These are phyloP conservation scores for Pseudorhiza aurosa DNA, from an alignment of 30 jellyfish, hydroid and myxozoan species.

Conservation along the genomic window DNA sequence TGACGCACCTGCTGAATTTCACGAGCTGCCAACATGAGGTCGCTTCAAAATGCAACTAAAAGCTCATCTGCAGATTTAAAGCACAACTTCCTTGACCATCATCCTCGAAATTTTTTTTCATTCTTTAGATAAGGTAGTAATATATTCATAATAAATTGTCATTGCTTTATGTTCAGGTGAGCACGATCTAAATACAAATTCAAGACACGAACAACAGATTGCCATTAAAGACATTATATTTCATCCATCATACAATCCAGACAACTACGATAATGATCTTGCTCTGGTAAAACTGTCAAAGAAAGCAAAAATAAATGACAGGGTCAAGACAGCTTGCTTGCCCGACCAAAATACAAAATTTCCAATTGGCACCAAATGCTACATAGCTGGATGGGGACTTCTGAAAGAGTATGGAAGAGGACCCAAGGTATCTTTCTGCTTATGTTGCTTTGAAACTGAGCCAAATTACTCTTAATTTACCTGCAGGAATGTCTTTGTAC, in stretches of 20 bases:
- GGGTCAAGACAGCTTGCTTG: constrained; percentile 89
- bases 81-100: too few relatives aligned
- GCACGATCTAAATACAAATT: constrained; percentile 73
- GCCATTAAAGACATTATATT: constrained; percentile 74
- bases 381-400: constrained; percentile 98
- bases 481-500: too few relatives aligned
- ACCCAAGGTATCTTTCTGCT: constrained; percentile 67
- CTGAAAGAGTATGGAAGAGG: constrained; percentile 83
- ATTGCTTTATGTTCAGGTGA: constrained; percentile 90
- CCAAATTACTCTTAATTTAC: too few relatives aligned
- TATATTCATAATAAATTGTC: too few relatives aligned
- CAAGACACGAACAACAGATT: constrained; percentile 79
- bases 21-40: too few relatives aligned
- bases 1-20: too few relatives aligned
- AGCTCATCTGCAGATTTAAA: too few relatives aligned
- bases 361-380: constrained; percentile 86
- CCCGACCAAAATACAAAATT: constrained; percentile 91
- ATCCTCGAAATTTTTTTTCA: too few relatives aligned
- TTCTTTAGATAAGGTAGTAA: too few relatives aligned
- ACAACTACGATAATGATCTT: constrained; percentile 69
- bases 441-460: too few relatives aligned
- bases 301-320: constrained; percentile 70
- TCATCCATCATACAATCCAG: constrained; percentile 85
- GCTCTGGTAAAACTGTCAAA: constrained; percentile 76
- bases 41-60: too few relatives aligned